Base-by-base conservation (phyloP, 1,140 invertebrate genomes). In the Drosophila trapezifrons region DNA sequence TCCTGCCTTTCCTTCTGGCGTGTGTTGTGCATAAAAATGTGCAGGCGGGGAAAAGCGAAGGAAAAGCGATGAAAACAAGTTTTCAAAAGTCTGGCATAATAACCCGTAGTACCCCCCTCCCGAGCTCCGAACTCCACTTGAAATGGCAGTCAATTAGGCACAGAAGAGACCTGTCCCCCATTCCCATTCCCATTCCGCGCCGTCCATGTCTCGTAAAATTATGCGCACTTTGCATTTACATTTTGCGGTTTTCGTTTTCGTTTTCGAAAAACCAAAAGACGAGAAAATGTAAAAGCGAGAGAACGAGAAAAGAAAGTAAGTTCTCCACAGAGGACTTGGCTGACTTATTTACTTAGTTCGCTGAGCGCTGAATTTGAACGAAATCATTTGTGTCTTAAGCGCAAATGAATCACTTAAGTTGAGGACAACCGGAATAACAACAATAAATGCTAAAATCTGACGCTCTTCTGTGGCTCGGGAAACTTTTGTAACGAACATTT, bases 321-420 rank as follows among this genome's bases (percentile, higher is more conserved):
- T 62, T 57, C 38, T 29, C 4, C 25, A n/a, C 35, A 18, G 9
- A 29, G 27, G 38, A 59, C 57, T 72, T 49, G 71, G 18, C 54
- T 49, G 75, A 80, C 78, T 85, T 83, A 87, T 89, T 87, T 87
- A 80, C 83, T 87, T 87, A 87, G 80, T 80, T 83, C 71, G 75
- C 35, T 87, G 79, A 85, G 81, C 62, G 76, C 18, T 70, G 83
- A 87, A 82, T 80, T 71, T 77, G 38, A 87, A 71, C 66, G 58
- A 83, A 77, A 83, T 83, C 80, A 77, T 89, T 89, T 80, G 84
- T 80, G 71, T 89, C 80, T 80, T 87, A 83, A 87, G 83, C 76
- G 78, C 72, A 89, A 87, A 83, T 89, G 83, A 87, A 89, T 87
- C 86, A 87, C 83, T 86, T 86, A 85, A 80, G 80, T 65, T 72